Evolutionary conservation across 1,140 invertebrate species (phyloP).

Genomic region (Teleopsis dalmanni): DNA sequence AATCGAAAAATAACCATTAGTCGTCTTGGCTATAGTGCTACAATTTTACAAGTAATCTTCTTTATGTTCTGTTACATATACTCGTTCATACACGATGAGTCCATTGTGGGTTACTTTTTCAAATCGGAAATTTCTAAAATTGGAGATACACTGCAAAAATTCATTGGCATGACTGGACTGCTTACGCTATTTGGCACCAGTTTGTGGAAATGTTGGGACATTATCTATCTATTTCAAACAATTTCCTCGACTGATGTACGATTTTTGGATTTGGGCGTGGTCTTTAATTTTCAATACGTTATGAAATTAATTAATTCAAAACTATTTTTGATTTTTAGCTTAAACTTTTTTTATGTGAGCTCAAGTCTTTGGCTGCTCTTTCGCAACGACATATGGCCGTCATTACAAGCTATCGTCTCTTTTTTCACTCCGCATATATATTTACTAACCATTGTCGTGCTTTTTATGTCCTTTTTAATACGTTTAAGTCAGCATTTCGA

Average conservation of each 20-base stretch:
- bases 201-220: constrained; percentile 12
- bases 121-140: constrained; percentile 35
- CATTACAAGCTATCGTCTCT: constrained; percentile 29
- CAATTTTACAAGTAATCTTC: constrained; percentile 29
- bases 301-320: constrained; percentile 25
- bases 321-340: constrained; percentile 19
- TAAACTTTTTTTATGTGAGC: constrained; percentile 26
- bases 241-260: constrained; percentile 23
- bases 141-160: constrained; percentile 36
- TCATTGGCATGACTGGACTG: constrained; percentile 34
- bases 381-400: constrained; percentile 27
- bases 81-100: constrained; percentile 30
- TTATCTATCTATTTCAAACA: constrained; percentile 25
- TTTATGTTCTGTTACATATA: constrained; percentile 35
- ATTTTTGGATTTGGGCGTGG: constrained; percentile 25
- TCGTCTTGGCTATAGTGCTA: constrained; percentile 31
- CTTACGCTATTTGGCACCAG: constrained; percentile 26
- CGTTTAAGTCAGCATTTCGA: constrained; percentile 35
- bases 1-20: constrained; percentile 21
- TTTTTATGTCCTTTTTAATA: constrained; percentile 28
- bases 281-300: constrained; percentile 29
- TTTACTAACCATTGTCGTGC: constrained; percentile 30
- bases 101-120: constrained; percentile 39
- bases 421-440: constrained; percentile 38
- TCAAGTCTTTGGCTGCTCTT: constrained; percentile 31